Evolutionary conservation across 2,113 vertebrate species (phyloP).

Genomic region (Lycaon pictus): DNA sequence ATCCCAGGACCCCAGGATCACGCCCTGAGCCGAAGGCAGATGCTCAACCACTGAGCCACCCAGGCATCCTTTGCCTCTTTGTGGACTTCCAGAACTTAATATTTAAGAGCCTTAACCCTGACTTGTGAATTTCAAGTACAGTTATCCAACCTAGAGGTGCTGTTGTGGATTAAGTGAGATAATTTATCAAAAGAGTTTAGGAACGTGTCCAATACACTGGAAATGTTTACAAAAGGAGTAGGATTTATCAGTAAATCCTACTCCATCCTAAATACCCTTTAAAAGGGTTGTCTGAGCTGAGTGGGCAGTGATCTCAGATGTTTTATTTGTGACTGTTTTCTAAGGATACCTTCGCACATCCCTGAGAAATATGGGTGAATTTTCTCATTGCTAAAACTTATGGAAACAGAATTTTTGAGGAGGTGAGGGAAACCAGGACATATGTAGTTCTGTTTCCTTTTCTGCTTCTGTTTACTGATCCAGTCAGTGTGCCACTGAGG

Average conservation of each 20-base stretch:
- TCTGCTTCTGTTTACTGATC: background rate
- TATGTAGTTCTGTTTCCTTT: background rate
- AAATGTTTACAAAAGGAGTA: background rate
- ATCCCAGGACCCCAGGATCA: too few species aligned
- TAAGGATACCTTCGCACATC: background rate
- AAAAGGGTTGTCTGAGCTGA: background rate
- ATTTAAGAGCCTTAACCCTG: background rate
- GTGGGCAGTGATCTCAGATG: background rate
- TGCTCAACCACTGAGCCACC: too few species aligned
- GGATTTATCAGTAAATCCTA: background rate
- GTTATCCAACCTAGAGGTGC: background rate
- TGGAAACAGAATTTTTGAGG: background rate
- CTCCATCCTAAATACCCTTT: background rate
- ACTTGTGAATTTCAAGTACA: background rate
- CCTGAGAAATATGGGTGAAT: background rate
- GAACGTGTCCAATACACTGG: background rate
- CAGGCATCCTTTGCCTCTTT: background rate
- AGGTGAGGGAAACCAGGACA: background rate
- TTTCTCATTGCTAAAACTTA: background rate
- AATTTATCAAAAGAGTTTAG: background rate
- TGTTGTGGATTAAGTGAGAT: background rate
- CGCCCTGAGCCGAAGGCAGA: too few species aligned
- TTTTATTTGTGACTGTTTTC: background rate
- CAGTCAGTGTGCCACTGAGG: background rate
- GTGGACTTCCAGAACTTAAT: background rate